phyloP scores from a whole-genome alignment of 2,113 vertebrate species.

The Microtus ochrogaster region DNA sequence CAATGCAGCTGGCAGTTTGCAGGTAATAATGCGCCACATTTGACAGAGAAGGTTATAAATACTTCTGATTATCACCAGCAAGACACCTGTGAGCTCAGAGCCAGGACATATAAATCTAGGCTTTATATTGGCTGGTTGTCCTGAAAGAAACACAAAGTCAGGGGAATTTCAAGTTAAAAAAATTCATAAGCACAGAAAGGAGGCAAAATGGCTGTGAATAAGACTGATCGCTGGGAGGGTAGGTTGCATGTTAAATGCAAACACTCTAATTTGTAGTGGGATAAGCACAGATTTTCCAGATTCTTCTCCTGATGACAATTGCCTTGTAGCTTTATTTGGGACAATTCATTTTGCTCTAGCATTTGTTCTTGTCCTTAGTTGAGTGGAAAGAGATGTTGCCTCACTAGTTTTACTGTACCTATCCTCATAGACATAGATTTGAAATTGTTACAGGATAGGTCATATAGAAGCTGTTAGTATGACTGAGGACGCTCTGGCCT shows the following conservation, averaged over 20 bases:
- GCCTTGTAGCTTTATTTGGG: background rate
- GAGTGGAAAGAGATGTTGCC: background rate
- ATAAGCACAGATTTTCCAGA: background rate
- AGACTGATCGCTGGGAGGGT: background rate
- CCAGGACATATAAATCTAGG: conserved; percentile 71
- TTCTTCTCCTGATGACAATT: background rate
- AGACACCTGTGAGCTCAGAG: conserved; percentile 57
- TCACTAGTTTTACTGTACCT: background rate
- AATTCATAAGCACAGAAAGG: background rate
- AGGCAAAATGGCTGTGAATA: background rate
- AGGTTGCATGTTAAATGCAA: background rate
- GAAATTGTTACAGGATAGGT: background rate
- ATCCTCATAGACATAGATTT: background rate
- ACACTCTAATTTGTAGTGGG: background rate
- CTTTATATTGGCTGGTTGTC: conserved; percentile 48
- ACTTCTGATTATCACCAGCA: conserved; percentile 67
- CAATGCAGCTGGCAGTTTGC: conserved; percentile 70
- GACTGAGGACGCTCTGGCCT: background rate
- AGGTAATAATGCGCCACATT: conserved; percentile 66
- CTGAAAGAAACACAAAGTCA: conserved; percentile 19
- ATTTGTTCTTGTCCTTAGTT: background rate
- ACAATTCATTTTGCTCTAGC: background rate
- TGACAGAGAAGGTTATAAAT: conserved; percentile 76
- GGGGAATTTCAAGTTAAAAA: conserved; percentile 42
- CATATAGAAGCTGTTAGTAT: background rate